Conservation (phyloP, 1,140 invertebrate species). For the Drosophila pseudoananassae region DNA sequence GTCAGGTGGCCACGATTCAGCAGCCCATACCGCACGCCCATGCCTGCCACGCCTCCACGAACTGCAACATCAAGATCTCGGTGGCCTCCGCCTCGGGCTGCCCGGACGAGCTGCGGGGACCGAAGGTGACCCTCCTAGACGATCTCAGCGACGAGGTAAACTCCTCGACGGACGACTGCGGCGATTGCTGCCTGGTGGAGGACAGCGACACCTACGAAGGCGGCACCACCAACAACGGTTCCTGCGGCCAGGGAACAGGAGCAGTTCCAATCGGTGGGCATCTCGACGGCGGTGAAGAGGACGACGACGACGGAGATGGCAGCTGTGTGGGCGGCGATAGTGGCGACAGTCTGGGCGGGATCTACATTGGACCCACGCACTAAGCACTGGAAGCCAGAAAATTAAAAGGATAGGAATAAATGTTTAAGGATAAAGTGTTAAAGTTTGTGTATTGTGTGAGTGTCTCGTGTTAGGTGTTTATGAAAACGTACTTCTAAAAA, state of each 20-base stretch:
- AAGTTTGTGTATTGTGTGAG: conserved; percentile 3
- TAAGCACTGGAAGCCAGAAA: conserved; percentile 17
- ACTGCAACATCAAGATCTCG: conserved; percentile 74
- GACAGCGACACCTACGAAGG: conserved; percentile 71
- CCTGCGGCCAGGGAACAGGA: conserved; percentile 26
- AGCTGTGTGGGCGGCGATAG: conserved; percentile 57
- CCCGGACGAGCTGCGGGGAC: conserved; percentile 48
- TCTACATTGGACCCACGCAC: conserved; percentile 62
- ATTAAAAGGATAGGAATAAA: neutral
- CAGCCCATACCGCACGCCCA: conserved; percentile 63
- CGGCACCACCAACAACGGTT: conserved; percentile 52
- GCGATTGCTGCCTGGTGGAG: conserved; percentile 71
- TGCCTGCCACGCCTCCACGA: conserved; percentile 26
- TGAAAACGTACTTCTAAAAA: neutral
- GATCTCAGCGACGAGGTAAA: conserved; percentile 73
- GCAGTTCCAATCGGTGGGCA: neutral
- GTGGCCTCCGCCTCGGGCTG: conserved; percentile 36
- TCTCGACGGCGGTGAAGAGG: conserved; percentile 18
- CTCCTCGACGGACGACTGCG: conserved; percentile 70
- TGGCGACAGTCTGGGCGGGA: conserved; percentile 63
- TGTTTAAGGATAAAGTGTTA: neutral
- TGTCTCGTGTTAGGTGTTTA: neutral
- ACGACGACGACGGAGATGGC: conserved; percentile 35
- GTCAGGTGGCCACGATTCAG: conserved; percentile 57
- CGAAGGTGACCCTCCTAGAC: conserved; percentile 75